A percentile compares a stretch with the other conserved stretches of the same genome.
phyloP scores from a whole-genome alignment of 1,140 invertebrate genomes.

The Zaprionus vittiger region DNA sequence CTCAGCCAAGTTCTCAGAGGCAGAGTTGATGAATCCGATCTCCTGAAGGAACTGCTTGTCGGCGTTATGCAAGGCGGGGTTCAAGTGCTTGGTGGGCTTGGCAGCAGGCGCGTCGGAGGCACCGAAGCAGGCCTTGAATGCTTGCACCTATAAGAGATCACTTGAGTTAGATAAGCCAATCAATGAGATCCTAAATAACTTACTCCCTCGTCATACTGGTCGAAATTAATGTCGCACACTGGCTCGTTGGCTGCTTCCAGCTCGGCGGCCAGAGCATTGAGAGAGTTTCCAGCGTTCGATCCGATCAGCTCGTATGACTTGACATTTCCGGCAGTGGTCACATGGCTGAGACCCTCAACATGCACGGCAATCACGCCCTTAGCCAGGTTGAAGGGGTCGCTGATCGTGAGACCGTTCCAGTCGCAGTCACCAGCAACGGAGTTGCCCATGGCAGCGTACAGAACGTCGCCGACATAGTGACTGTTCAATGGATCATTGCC shows the following conservation, averaged over 20 bases:
- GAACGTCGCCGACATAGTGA: slow-evolving; percentile 89
- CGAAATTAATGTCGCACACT: slow-evolving; percentile 87
- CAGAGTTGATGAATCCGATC: slow-evolving; percentile 87
- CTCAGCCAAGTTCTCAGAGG: slow-evolving; percentile 85
- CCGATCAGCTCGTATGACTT: slow-evolving; percentile 71
- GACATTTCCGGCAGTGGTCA: slow-evolving; percentile 84
- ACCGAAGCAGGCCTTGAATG: slow-evolving; percentile 85
- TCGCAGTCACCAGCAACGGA: slow-evolving; percentile 86
- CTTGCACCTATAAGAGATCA: slow-evolving; percentile 59
- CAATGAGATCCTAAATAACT: slow-evolving; percentile 54
- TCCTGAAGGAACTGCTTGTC: slow-evolving; percentile 89
- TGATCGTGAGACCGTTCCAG: slow-evolving; percentile 90
- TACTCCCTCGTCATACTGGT: slow-evolving; percentile 88
- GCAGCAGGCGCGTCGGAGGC: slow-evolving; percentile 82
- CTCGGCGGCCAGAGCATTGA: slow-evolving; percentile 57
- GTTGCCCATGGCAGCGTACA: slow-evolving; percentile 89
- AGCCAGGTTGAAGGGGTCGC: slow-evolving; percentile 90
- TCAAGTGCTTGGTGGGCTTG: slow-evolving; percentile 85
- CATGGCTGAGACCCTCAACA: slow-evolving; percentile 88
- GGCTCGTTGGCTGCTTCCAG: slow-evolving; percentile 68
- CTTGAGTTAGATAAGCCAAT: neutral
- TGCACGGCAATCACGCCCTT: slow-evolving; percentile 91
- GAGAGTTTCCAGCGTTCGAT: slow-evolving; percentile 48
- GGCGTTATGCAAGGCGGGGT: slow-evolving; percentile 86
- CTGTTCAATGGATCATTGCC: slow-evolving; percentile 87